Conservation (phyloP, 2,888 invertebrate species). For the Diarsia rubi region DNA sequence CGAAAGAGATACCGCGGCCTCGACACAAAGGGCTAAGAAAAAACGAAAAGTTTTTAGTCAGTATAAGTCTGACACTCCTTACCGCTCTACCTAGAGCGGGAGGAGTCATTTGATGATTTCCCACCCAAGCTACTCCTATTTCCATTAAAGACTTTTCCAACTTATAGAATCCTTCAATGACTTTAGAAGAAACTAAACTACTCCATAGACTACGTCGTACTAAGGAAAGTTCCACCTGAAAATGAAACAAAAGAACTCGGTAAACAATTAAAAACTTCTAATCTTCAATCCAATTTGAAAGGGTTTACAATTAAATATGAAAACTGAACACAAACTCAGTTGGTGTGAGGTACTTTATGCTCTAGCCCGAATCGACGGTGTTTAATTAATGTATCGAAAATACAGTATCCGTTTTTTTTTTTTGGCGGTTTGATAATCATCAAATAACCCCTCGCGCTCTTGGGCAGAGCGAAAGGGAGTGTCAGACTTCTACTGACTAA, state of each 20-base stretch:
- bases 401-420: too few species aligned
- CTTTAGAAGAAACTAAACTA: slow-evolving; percentile 4
- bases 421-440: too few species aligned
- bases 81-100: too few species aligned
- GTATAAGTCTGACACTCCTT: too few species aligned
- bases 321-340: slow-evolving; percentile 24
- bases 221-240: background rate
- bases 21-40: too few species aligned
- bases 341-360: background rate
- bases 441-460: too few species aligned
- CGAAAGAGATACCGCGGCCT: too few species aligned
- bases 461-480: too few species aligned
- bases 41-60: too few species aligned
- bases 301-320: slow-evolving; percentile 15
- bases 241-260: background rate
- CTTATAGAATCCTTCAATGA: background rate
- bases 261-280: slow-evolving; percentile 1
- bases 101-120: too few species aligned
- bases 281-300: slow-evolving; percentile 19
- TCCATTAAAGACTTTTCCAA: background rate
- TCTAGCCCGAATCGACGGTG: background rate
- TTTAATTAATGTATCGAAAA: background rate
- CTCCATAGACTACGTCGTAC: background rate
- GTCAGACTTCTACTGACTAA: too few species aligned
- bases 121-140: background rate